Evolutionary conservation across 2,113 vertebrate genomes (phyloP).

Genomic region (Thamnophis sirtalis): DNA sequence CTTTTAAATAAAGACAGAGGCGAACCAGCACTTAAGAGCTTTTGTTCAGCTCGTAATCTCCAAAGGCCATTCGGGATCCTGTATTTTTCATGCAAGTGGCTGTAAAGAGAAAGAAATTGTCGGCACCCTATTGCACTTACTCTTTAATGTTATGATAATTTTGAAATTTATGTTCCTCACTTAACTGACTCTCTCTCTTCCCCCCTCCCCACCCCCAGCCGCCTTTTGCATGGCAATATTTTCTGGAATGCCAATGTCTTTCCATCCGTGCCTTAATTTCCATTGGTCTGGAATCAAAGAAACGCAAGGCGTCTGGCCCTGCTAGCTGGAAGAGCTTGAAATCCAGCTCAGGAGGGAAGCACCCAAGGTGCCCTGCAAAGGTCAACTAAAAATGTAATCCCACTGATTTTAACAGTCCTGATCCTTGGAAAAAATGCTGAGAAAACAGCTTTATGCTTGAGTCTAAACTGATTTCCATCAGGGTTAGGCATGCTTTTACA

Average conservation of each 20-base stretch:
- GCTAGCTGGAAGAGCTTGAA: background rate
- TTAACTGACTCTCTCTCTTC: background rate
- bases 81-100: background rate
- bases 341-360: background rate
- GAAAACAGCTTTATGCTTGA: background rate
- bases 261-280: background rate
- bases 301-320: background rate
- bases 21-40: background rate
- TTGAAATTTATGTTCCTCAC: background rate
- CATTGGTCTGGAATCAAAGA: background rate
- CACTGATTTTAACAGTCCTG: background rate
- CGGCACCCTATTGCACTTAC: background rate
- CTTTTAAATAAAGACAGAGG: background rate
- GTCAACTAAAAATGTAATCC: background rate
- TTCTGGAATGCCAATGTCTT: background rate
- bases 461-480: background rate
- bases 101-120: rapidly evolving
- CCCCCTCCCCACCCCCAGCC: background rate
- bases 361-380: background rate
- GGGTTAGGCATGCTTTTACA: background rate
- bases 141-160: background rate
- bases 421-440: background rate
- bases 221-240: background rate
- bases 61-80: background rate
- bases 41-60: rapidly evolving